Conservation (phyloP, 2,888 invertebrate species). For the Desoria tigrina region DNA sequence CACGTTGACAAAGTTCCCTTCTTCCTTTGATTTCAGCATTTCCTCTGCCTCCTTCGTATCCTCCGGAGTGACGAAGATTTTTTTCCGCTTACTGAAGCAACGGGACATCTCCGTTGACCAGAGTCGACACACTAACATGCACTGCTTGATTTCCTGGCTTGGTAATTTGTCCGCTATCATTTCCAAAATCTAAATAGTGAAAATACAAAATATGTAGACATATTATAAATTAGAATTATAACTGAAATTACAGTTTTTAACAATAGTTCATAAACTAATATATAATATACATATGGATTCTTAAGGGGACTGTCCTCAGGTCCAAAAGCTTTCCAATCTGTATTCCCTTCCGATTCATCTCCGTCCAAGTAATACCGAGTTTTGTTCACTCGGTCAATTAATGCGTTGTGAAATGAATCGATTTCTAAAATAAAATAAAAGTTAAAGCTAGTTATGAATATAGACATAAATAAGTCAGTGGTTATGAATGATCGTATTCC, state of each 20-base stretch:
- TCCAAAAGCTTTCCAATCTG: slow-evolving; percentile 10
- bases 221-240: too few relatives aligned
- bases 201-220: slow-evolving; percentile 8
- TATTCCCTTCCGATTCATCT: slow-evolving; percentile 7
- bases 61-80: slow-evolving; percentile 25
- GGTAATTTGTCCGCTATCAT: slow-evolving; percentile 34
- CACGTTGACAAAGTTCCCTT: slow-evolving; percentile 29
- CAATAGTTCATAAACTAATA: too few relatives aligned
- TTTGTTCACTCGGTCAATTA: too few relatives aligned
- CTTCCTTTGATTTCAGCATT: slow-evolving; percentile 12
- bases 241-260: too few relatives aligned
- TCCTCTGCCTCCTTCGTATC: slow-evolving; percentile 19
- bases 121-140: slow-evolving; percentile 31
- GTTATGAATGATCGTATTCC: too few relatives aligned
- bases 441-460: too few relatives aligned
- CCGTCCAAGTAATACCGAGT: not conserved
- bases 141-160: slow-evolving; percentile 28
- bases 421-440: too few relatives aligned
- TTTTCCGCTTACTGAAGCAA: slow-evolving; percentile 23
- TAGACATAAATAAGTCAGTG: too few relatives aligned
- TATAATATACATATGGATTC: slow-evolving; percentile 11
- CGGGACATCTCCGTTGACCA: slow-evolving; percentile 34
- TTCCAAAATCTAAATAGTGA: slow-evolving; percentile 34
- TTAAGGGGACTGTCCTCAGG: slow-evolving; percentile 14
- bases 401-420: too few relatives aligned